phyloP scores from a whole-genome alignment of 1,140 invertebrate species.

The Apis florea region DNA sequence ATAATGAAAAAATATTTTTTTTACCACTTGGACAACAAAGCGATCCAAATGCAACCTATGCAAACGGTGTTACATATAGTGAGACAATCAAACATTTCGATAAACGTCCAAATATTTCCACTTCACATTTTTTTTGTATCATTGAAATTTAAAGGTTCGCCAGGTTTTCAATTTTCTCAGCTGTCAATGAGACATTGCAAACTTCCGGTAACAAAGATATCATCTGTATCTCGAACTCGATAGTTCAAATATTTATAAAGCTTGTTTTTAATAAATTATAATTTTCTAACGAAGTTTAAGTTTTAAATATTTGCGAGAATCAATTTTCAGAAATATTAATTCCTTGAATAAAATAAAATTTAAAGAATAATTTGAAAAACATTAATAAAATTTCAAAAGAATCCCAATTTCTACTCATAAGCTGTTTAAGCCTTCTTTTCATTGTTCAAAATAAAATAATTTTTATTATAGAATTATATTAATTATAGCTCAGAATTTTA shows the following conservation, averaged over 20 bases:
- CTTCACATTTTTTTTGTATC: neutral
- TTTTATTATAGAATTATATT: too few species aligned
- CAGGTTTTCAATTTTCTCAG: neutral
- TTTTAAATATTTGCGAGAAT: too few species aligned
- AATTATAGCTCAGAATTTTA: too few species aligned
- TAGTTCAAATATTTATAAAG: neutral
- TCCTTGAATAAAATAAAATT: too few species aligned
- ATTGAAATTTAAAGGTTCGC: neutral
- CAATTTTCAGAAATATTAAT: too few species aligned
- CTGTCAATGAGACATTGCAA: neutral
- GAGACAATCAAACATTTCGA: constrained; percentile 62
- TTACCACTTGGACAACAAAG: constrained; percentile 64
- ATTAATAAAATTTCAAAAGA: too few species aligned
- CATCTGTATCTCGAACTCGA: neutral
- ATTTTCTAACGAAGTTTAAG: too few species aligned
- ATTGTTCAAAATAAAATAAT: too few species aligned
- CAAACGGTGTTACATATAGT: constrained; percentile 59
- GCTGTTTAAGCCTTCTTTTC: too few species aligned
- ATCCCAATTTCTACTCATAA: too few species aligned
- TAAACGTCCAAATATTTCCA: neutral
- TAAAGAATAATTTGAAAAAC: too few species aligned
- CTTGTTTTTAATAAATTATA: neutral
- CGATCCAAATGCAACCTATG: constrained; percentile 63
- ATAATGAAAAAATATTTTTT: neutral
- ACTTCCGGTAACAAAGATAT: constrained; percentile 9